These are phyloP conservation scores for Xenentodon cancila DNA, from an alignment of 2,797 vertebrate species.

Conservation along the genomic window DNA sequence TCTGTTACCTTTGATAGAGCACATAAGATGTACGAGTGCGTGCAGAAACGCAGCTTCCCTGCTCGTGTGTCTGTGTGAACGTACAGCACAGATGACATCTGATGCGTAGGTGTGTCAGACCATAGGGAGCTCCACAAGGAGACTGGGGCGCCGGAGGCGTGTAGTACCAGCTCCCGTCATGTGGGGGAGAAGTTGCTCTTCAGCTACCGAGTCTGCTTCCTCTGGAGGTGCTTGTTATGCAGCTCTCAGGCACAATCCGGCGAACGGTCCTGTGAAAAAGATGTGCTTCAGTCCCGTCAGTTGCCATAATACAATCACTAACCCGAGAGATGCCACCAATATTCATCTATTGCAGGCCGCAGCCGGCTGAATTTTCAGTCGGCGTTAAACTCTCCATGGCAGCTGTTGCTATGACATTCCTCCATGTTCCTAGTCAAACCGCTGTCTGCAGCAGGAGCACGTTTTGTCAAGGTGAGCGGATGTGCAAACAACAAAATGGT, in stretches of 20 bases:
- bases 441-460: slow-evolving; percentile 14
- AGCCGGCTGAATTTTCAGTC: slow-evolving; percentile 17
- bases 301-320: slow-evolving; percentile 64
- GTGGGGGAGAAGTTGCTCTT: slow-evolving; percentile 70
- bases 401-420: slow-evolving; percentile 40
- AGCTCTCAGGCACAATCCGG: slow-evolving; percentile 46
- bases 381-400: slow-evolving; percentile 36
- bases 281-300: slow-evolving; percentile 62
- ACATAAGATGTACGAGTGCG: slow-evolving; percentile 1
- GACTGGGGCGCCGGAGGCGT: background rate
- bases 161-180: slow-evolving; percentile 38
- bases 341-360: slow-evolving; percentile 40
- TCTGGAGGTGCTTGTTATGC: slow-evolving; percentile 47
- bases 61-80: slow-evolving; percentile 2
- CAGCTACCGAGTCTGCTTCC: slow-evolving; percentile 9
- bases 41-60: too few species aligned
- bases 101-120: slow-evolving; percentile 55
- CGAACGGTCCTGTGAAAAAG: slow-evolving; percentile 62
- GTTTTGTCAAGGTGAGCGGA: slow-evolving; percentile 50
- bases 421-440: slow-evolving; percentile 19
- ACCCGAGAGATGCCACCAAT: slow-evolving; percentile 58
- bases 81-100: slow-evolving; percentile 39
- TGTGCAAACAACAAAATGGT: slow-evolving; percentile 36
- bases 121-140: slow-evolving; percentile 4
- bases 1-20: background rate